Evolutionary conservation across 1,140 invertebrate species (phyloP), one percentile per base, ranked within the genome.

Genomic region (Andrena cerasifolii): DNA sequence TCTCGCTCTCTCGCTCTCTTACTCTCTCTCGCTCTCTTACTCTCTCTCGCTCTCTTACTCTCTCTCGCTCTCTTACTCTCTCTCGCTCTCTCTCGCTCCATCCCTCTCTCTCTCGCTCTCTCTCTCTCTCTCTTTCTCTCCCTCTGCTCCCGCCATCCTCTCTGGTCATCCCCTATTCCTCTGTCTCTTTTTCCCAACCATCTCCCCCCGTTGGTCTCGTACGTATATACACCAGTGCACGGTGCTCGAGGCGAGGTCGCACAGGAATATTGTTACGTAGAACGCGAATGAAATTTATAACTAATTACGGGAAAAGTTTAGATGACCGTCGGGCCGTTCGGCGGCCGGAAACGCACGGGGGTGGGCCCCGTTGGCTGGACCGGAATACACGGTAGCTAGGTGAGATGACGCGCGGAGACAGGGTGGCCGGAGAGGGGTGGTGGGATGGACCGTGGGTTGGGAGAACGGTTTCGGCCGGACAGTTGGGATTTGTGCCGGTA

Each of bases 261-360:
- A 58, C 71, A 78, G 67, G 86, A 90, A 91, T 91, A 91, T 90
- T 90, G 86, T 89, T 90, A 90, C 83, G 82, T 87, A 79, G 75
- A 83, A 87, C 80, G 86, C 81, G 82, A 89, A 90, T 88, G 85
- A 90, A 91, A 90, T 91, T 91, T 91, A 91, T 90, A 91, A 91
- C 89, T 91, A 91, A 91, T 91, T 91, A 91, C 85, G 82, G 84
- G 82, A 89, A 90, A 90, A 90, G 89, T 90, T 91, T 90, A 88
- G 89, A 90, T 88, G 86, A 90, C 88, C 85, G 85, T 88, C 81
- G 85, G 74, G 68, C 75, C 73, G 78, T 81, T 87, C 71, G 86
- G 63, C 78, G 76, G 79, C 66, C 72, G 78, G 70, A 73, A 87
- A 79, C 36, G 10, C 36, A 40, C 36, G 68, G 82, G 76, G 73